phyloP scores from a whole-genome alignment of 1,140 invertebrate genomes.

The Ceratina australensis region DNA sequence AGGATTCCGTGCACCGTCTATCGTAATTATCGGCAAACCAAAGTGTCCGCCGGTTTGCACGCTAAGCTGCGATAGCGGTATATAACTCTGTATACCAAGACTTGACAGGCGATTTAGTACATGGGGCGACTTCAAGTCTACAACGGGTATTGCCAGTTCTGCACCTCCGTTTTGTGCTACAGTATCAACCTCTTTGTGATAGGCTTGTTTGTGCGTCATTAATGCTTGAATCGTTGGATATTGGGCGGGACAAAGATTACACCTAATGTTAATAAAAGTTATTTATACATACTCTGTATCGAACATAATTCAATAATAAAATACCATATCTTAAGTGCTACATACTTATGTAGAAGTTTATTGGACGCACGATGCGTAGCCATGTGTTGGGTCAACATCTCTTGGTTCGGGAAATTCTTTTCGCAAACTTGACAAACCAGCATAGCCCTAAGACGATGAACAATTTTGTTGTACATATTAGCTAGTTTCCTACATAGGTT shows the following conservation, averaged over 20 bases:
- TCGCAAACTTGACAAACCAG: conserved; percentile 80
- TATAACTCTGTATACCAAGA: conserved; percentile 87
- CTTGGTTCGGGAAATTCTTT: conserved; percentile 79
- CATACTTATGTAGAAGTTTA: conserved; percentile 79
- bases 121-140: conserved; percentile 85
- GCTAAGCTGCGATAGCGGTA: conserved; percentile 84
- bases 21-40: conserved; percentile 86
- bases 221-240: conserved; percentile 85
- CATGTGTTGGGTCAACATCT: conserved; percentile 79
- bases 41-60: conserved; percentile 83
- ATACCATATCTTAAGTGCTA: not conserved
- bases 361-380: conserved; percentile 75
- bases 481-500: too few relatives aligned
- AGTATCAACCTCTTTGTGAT: conserved; percentile 81
- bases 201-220: conserved; percentile 85
- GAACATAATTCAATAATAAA: not conserved
- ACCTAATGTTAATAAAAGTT: conserved; percentile 77
- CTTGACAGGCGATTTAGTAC: conserved; percentile 82
- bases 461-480: not conserved
- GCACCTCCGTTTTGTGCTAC: conserved; percentile 72
- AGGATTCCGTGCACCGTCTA: conserved; percentile 83
- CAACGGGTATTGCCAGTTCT: conserved; percentile 86
- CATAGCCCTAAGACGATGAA: conserved; percentile 58
- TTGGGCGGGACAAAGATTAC: conserved; percentile 85
- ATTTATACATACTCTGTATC: not conserved